Evolutionary conservation across 2,113 vertebrate species (phyloP).

Genomic region (Monopterus albus): DNA sequence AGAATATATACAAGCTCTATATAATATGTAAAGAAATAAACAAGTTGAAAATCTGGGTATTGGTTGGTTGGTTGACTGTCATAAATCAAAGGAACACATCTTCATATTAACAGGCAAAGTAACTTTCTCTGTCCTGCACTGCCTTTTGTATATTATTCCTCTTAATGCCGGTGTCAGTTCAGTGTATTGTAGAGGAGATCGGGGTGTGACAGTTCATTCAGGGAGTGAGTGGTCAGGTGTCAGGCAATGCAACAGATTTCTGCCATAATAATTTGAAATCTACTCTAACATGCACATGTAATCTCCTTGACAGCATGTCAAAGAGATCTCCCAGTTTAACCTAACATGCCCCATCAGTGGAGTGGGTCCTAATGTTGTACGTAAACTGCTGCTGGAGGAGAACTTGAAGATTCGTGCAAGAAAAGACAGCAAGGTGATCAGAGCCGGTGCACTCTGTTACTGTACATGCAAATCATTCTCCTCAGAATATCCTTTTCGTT

Average conservation of each 20-base stretch:
- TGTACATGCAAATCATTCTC: neutral
- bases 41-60: too few relatives aligned
- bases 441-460: neutral
- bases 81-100: too few relatives aligned
- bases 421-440: constrained; percentile 87
- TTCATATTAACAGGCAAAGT: too few relatives aligned
- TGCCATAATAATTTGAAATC: too few relatives aligned
- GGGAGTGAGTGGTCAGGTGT: neutral
- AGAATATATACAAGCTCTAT: too few relatives aligned
- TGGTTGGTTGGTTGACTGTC: too few relatives aligned
- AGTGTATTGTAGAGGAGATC: too few relatives aligned
- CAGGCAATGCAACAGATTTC: neutral
- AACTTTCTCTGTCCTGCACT: too few relatives aligned
- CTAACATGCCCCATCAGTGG: constrained; percentile 81
- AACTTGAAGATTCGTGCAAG: constrained; percentile 81
- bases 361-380: constrained; percentile 65
- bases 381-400: constrained; percentile 84
- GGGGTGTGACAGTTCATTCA: too few relatives aligned
- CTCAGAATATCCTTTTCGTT: neutral
- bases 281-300: neutral
- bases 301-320: constrained; percentile 77
- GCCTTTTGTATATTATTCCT: too few relatives aligned
- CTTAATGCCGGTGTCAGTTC: too few relatives aligned
- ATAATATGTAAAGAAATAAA: too few relatives aligned
- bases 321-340: constrained; percentile 81